These are phyloP conservation scores for Nymphalis polychloros DNA, from an alignment of 2,888 invertebrate species.

Conservation along the genomic window DNA sequence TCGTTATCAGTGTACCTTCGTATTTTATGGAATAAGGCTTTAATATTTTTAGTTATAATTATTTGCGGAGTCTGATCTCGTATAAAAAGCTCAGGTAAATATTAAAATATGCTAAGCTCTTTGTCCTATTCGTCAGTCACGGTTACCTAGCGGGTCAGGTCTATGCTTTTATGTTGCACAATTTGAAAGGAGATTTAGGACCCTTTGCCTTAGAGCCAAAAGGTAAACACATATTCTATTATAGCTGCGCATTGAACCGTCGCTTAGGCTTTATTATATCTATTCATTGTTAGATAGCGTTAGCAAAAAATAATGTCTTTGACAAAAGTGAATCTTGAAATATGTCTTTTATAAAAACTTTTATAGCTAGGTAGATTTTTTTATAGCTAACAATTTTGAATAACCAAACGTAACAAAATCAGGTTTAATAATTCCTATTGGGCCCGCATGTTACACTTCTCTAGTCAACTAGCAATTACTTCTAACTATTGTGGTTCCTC, in stretches of 20 bases:
- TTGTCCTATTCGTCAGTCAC: constrained; percentile 59
- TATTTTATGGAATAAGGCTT: constrained; percentile 6
- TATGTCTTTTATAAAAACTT: constrained; percentile 62
- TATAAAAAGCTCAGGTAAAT: constrained; percentile 49
- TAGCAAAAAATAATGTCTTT: constrained; percentile 65
- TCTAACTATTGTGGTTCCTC: constrained; percentile 75
- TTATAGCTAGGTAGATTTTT: constrained; percentile 53
- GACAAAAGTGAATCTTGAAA: constrained; percentile 71
- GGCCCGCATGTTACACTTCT: constrained; percentile 71
- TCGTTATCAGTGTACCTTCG: constrained; percentile 33
- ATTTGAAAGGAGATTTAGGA: constrained; percentile 68
- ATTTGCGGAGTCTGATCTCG: constrained; percentile 14
- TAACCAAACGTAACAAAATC: constrained; percentile 45
- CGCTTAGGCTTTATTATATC: constrained; percentile 63
- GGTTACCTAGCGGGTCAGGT: constrained; percentile 69
- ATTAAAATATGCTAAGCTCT: constrained; percentile 49
- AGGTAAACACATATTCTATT: constrained; percentile 74
- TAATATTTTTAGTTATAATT: constrained; percentile 24
- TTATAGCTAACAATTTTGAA: constrained; percentile 43
- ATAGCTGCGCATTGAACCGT: constrained; percentile 74
- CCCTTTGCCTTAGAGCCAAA: constrained; percentile 66
- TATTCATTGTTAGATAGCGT: constrained; percentile 70
- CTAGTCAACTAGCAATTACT: constrained; percentile 68
- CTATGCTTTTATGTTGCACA: constrained; percentile 72
- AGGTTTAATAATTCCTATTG: constrained; percentile 50